Evolutionary conservation across 1,140 invertebrate species (phyloP).

Genomic region (Helicoverpa zea): DNA sequence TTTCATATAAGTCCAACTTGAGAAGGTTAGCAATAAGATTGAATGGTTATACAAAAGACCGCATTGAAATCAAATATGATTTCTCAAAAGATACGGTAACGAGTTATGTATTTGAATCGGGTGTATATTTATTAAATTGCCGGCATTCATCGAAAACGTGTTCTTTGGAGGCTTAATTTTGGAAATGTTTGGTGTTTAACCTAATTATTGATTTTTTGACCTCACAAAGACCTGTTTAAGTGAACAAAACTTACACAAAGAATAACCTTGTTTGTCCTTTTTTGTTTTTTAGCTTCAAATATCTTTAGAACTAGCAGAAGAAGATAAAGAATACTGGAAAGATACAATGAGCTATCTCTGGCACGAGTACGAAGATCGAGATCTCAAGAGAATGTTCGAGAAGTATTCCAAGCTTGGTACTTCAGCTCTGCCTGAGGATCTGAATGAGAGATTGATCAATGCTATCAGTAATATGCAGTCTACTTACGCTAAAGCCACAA

Average conservation of each 20-base stretch:
- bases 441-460: conserved; percentile 88
- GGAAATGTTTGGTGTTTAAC: not conserved
- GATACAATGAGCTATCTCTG: conserved; percentile 89
- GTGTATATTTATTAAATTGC: too few species aligned
- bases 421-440: conserved; percentile 90
- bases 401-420: conserved; percentile 90
- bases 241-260: not conserved
- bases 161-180: not conserved
- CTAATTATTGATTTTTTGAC: not conserved
- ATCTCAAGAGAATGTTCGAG: conserved; percentile 89
- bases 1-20: too few species aligned
- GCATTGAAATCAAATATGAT: too few species aligned
- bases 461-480: conserved; percentile 91
- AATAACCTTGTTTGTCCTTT: too few species aligned
- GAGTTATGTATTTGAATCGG: too few species aligned
- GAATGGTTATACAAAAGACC: too few species aligned
- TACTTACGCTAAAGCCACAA: conserved; percentile 93
- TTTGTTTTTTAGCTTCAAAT: conserved; percentile 73
- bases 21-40: too few species aligned
- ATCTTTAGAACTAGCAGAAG: conserved; percentile 79
- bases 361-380: conserved; percentile 88
- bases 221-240: not conserved
- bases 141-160: too few species aligned
- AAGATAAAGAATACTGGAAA: conserved; percentile 85
- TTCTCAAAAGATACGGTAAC: too few species aligned